Percentiles rank a stretch among this genome's conserved stretches.
Evolutionary conservation across 2,888 invertebrate genomes (phyloP).

Genomic region (Rugalucina vietnamica): DNA sequence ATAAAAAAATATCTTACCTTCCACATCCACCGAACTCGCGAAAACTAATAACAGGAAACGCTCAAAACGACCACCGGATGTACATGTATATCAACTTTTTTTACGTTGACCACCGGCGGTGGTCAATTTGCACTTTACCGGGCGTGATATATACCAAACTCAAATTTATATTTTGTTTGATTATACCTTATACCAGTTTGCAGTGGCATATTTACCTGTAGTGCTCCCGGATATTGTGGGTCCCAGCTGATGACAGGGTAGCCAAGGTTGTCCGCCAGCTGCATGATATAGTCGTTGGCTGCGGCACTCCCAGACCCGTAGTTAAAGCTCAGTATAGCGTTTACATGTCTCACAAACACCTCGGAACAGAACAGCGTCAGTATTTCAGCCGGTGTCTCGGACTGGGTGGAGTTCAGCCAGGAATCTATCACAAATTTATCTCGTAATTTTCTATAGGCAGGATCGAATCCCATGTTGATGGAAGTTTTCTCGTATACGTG

Average conservation of each 20-base stretch:
- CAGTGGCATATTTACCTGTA: constrained; percentile 69
- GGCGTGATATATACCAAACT: too few species aligned
- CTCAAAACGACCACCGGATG: too few species aligned
- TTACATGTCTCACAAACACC: constrained; percentile 62
- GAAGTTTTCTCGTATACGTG: constrained; percentile 42
- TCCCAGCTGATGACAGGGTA: constrained; percentile 72
- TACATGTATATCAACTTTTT: too few species aligned
- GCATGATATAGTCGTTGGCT: constrained; percentile 63
- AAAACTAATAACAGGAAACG: too few species aligned
- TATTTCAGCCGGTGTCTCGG: constrained; percentile 62
- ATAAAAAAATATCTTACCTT: too few species aligned
- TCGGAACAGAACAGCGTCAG: constrained; percentile 66
- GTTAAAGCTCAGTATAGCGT: constrained; percentile 65
- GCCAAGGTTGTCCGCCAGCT: constrained; percentile 63
- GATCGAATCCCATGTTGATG: constrained; percentile 44
- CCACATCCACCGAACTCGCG: too few species aligned
- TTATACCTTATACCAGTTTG: too few species aligned
- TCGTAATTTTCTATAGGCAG: constrained; percentile 41
- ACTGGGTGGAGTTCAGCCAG: constrained; percentile 59
- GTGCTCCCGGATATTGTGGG: constrained; percentile 64
- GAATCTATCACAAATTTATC: constrained; percentile 47
- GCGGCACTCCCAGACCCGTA: constrained; percentile 49
- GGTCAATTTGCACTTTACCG: too few species aligned
- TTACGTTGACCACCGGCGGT: too few species aligned
- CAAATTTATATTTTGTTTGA: too few species aligned